Evolutionary conservation across 2,888 invertebrate species (phyloP), one percentile per base, ranked within the genome.

Genomic region (Dynastes grantii): DNA sequence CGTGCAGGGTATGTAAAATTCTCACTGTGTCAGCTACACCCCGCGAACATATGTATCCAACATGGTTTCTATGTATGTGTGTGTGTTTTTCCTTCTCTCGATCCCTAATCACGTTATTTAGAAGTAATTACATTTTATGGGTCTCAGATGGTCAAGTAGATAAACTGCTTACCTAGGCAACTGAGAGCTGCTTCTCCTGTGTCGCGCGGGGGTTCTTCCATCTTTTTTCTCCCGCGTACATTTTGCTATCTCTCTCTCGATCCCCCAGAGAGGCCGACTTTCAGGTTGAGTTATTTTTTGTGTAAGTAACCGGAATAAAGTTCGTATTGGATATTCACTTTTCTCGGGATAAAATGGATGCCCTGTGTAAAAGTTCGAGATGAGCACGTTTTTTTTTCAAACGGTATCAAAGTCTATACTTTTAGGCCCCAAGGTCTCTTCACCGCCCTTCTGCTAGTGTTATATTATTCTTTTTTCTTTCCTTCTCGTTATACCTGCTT

Each of bases 71-170:
- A 37, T 22, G 29, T 40, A 37, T 73, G 71, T 55, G n/a, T 29
- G 55, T 55, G 58, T 73, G 51, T 53, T 71, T 45, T 40, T 73
- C 73, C 73, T 73, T 22, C 61, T 45, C 58, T 73, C 61, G 73
- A 58, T 73, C 73, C 71, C 68, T 79, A 77, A 79, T 73, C 79
- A 71, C 73, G 77, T 79, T 79, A 79, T 79, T 79, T 79, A 79
- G 77, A 79, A 79, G 77, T 79, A 79, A 79, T 79, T 79, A 79
- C 79, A 77, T 79, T 79, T 79, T 79, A 79, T 79, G 73, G 79
- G 79, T 77, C 76, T 79, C 79, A 79, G 79, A 79, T 79, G 79
- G 79, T 77, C 79, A 71, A 76, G 76, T 71, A 76, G 79, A 79
- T 79, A 79, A 79, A 79, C 76, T 79, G 79, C 79, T 79, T 79